Percentiles rank a stretch among this genome's conserved stretches.
These are phyloP conservation scores for Sminthurides bifidus DNA, from an alignment of 1,140 invertebrate species.

Conservation along the genomic window DNA sequence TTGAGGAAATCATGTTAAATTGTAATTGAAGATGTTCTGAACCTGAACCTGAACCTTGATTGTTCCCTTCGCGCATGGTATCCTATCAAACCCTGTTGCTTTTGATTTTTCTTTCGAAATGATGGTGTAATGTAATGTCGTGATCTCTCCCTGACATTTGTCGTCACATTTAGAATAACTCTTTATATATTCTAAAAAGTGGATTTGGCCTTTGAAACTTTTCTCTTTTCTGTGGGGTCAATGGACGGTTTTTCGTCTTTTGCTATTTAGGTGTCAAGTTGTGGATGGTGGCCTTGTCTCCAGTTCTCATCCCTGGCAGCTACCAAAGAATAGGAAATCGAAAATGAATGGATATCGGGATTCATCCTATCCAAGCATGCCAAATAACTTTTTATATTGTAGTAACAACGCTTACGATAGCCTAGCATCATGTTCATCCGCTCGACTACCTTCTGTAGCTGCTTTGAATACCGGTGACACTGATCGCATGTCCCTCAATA, in stretches of 20 bases:
- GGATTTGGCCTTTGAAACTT: neutral
- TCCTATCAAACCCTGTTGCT: too few species aligned
- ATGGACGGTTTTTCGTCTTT: constrained; percentile 13
- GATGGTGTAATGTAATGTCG: neutral
- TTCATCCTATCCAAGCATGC: constrained; percentile 13
- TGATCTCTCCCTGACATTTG: neutral
- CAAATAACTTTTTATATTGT: too few species aligned
- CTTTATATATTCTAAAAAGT: too few species aligned
- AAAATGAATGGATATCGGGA: constrained; percentile 1
- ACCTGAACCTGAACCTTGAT: too few species aligned
- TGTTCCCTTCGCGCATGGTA: too few species aligned
- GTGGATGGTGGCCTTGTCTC: constrained; percentile 13
- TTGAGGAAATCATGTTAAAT: too few species aligned
- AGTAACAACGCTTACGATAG: too few species aligned
- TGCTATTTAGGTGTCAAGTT: constrained; percentile 14
- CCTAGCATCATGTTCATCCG: neutral
- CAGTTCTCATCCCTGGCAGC: constrained; percentile 9
- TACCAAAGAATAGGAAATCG: constrained; percentile 2
- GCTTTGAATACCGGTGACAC: constrained; percentile 3
- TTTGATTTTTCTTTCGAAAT: neutral
- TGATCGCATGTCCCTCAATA: too few species aligned
- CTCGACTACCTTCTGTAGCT: constrained; percentile 4
- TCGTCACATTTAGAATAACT: too few species aligned
- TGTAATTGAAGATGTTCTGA: too few species aligned
- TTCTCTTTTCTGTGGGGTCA: too few species aligned